Conservation (phyloP, 2,797 vertebrate species). For the Euphonia xanthogaster region DNA sequence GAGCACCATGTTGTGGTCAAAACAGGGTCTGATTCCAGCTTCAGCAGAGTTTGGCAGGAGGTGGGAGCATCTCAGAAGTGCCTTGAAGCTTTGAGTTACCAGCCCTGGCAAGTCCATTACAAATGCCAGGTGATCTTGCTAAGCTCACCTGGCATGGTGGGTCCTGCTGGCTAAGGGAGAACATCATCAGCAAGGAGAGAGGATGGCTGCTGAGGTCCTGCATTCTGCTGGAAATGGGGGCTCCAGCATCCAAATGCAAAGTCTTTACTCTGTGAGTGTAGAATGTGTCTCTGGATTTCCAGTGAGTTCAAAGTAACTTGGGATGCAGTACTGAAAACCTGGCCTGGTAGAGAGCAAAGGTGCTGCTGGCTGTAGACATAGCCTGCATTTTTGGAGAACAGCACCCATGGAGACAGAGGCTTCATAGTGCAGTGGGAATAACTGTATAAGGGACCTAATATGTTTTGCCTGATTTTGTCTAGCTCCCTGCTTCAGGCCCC, state of each 20-base stretch:
- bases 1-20: background rate
- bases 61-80: background rate
- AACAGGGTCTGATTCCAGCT: background rate
- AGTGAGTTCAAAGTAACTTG: background rate
- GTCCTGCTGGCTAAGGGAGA: background rate
- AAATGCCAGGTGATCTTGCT: background rate
- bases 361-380: background rate
- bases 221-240: background rate
- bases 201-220: background rate
- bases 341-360: background rate
- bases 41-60: background rate
- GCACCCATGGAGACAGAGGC: background rate
- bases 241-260: background rate
- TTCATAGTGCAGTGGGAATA: background rate
- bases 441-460: background rate
- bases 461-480: background rate
- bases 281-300: background rate
- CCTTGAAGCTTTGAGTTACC: background rate
- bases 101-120: background rate
- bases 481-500: background rate
- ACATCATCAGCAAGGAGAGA: background rate
- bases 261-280: background rate
- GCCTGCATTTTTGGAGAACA: background rate
- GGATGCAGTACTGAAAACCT: background rate
- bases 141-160: fast-evolving